These are phyloP conservation scores for Ptilodon capucinus DNA, from an alignment of 2,888 invertebrate genomes.

Conservation along the genomic window DNA sequence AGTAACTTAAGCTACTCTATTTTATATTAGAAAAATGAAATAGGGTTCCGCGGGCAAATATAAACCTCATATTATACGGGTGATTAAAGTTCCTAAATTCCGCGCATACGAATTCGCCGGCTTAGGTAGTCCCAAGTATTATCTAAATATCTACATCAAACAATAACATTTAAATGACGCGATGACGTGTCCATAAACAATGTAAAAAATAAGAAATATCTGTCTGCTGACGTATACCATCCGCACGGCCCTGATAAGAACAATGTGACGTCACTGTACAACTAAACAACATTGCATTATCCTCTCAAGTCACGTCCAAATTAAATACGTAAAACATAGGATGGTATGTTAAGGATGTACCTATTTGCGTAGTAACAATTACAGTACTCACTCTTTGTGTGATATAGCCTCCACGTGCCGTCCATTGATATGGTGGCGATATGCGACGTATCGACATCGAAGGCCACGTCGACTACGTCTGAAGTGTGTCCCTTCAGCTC, in stretches of 20 bases:
- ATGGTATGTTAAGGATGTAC: constrained; percentile 41
- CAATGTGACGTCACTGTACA: constrained; percentile 21
- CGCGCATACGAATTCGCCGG: too few relatives aligned
- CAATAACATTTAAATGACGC: too few relatives aligned
- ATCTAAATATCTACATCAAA: too few relatives aligned
- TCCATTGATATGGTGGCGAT: constrained; percentile 94
- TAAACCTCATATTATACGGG: too few relatives aligned
- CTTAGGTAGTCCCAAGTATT: too few relatives aligned
- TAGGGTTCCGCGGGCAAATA: too few relatives aligned
- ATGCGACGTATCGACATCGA: constrained; percentile 91
- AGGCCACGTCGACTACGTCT: constrained; percentile 90
- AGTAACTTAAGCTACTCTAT: too few relatives aligned
- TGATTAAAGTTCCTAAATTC: too few relatives aligned
- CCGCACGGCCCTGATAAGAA: not conserved
- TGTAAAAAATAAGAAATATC: not conserved
- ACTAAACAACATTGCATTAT: constrained; percentile 12
- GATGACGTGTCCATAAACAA: not conserved
- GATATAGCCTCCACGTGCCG: constrained; percentile 92
- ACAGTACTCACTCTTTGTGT: constrained; percentile 89
- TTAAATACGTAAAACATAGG: constrained; percentile 27
- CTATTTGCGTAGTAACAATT: constrained; percentile 47
- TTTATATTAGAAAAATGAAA: too few relatives aligned
- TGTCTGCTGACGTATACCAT: not conserved
- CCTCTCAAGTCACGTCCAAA: constrained; percentile 29
- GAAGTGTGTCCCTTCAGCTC: constrained; percentile 92